Percentiles rank a stretch among this genome's conserved stretches.
Evolutionary conservation across 2,888 invertebrate species (phyloP).

Genomic region (Eupithecia exiguata): DNA sequence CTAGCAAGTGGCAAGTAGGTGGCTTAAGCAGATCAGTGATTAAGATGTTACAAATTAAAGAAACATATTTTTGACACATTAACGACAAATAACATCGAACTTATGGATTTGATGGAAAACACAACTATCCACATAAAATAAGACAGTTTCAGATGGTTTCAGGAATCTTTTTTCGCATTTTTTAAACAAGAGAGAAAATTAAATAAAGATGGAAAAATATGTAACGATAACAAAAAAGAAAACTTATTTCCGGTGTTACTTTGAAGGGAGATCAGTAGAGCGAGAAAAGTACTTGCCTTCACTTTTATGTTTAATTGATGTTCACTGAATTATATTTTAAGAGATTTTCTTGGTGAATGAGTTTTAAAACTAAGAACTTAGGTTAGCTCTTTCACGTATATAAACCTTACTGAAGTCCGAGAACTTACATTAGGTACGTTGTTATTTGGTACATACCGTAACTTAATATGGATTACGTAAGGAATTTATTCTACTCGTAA

Average conservation of each 20-base stretch:
- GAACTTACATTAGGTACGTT: no score
- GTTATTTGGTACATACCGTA: no score
- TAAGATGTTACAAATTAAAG: neutral
- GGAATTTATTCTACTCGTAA: no score
- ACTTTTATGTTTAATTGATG: neutral
- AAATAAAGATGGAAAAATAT: neutral
- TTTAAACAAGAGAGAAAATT: no score
- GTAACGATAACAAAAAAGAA: neutral
- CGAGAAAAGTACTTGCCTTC: neutral
- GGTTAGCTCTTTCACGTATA: neutral
- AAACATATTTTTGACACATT: neutral
- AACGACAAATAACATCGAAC: no score
- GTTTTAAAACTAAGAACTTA: neutral
- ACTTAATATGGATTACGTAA: no score
- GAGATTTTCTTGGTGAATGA: neutral
- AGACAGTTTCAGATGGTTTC: neutral
- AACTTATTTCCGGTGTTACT: neutral
- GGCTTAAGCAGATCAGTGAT: neutral
- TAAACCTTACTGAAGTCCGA: no score
- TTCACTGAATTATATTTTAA: neutral
- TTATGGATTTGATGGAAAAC: neutral
- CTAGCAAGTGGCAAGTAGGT: neutral
- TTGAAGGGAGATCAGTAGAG: neutral
- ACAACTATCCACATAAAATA: neutral
- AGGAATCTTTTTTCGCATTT: neutral